These are phyloP conservation scores for Tetragnatha versicolor DNA, from an alignment of 1,140 invertebrate species.

Conservation along the genomic window DNA sequence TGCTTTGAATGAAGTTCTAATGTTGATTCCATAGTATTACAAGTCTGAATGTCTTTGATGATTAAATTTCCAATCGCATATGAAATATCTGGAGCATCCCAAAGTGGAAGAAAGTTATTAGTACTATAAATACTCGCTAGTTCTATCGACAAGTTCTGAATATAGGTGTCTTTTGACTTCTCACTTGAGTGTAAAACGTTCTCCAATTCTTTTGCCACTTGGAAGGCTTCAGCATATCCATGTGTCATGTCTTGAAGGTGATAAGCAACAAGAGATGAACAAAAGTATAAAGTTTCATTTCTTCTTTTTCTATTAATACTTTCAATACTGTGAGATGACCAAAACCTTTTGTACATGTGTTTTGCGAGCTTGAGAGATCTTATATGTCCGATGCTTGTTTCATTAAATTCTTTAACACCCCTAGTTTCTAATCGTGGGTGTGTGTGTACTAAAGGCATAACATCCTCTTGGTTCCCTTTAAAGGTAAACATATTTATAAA, in stretches of 20 bases:
- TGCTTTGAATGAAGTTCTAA: background rate
- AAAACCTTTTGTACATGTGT: background rate
- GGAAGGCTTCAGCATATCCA: background rate
- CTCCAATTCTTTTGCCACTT: background rate
- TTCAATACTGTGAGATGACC: background rate
- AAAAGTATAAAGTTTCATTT: background rate
- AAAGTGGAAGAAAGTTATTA: background rate
- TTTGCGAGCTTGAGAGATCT: too few species aligned
- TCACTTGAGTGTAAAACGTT: background rate
- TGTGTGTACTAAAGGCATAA: too few species aligned
- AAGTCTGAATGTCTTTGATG: background rate
- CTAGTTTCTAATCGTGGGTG: too few species aligned
- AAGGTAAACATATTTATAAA: too few species aligned
- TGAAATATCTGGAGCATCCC: background rate
- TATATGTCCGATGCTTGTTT: too few species aligned
- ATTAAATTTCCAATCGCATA: background rate
- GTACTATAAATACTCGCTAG: background rate
- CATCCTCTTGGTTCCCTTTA: too few species aligned
- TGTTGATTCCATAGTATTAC: background rate
- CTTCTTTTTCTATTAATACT: background rate
- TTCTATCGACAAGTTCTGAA: conserved; percentile 3
- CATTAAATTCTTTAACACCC: too few species aligned
- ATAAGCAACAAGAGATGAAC: background rate
- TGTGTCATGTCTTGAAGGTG: background rate
- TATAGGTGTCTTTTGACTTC: background rate